phyloP scores from a whole-genome alignment of 2,113 vertebrate species.

The Myrmecophaga tridactyla region DNA sequence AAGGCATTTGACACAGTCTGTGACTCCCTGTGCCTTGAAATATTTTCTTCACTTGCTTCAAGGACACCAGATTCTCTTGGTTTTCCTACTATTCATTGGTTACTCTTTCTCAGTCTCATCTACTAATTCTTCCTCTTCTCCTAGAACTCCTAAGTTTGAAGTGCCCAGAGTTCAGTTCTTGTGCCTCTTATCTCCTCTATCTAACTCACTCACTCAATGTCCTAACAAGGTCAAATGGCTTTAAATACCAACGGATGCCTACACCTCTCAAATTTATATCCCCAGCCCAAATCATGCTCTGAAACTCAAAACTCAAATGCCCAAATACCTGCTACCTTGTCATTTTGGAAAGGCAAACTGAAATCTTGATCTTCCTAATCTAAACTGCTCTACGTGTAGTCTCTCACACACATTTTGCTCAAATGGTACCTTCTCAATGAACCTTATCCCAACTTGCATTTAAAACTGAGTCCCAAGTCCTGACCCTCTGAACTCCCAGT shows the following conservation, averaged over 20 bases:
- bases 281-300: neutral
- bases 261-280: neutral
- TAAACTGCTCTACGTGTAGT: neutral
- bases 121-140: neutral
- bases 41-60: neutral
- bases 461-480: neutral
- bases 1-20: neutral
- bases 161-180: neutral
- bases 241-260: neutral
- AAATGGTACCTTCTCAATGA: neutral
- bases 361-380: neutral
- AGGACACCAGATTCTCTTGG: neutral
- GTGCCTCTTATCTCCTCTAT: neutral
- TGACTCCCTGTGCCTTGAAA: neutral
- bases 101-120: neutral
- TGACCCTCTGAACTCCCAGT: neutral
- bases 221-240: neutral
- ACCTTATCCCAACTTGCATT: neutral
- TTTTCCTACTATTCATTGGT: neutral
- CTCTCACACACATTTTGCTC: neutral
- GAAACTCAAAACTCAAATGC: neutral
- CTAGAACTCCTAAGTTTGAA: neutral
- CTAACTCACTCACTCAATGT: neutral
- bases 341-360: neutral
- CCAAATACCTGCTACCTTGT: neutral